Base-by-base conservation (phyloP, 2,797 vertebrate genomes). In the Benthosema pterotum region DNA sequence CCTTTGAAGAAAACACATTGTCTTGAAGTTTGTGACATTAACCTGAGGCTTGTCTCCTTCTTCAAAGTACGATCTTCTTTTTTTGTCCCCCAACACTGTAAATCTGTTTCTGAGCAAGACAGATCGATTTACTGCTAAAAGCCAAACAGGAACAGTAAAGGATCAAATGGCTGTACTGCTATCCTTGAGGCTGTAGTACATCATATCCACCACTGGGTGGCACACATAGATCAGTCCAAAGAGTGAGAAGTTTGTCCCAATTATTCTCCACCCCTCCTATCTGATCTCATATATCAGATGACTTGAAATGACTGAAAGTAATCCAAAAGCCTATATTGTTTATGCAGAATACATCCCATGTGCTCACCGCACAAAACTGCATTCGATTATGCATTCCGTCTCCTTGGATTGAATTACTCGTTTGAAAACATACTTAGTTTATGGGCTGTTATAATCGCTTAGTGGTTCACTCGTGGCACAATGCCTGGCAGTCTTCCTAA, bases 161-260 rank as follows among this genome's bases (percentile, higher is more conserved):
- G n/a, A 46, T 16, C 17, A 67, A 50, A 19, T 13, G 52, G 4
- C 42, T 5, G 47, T 5, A 2, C 48, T 6, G 0, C 45, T 1
- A 2, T 3, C 49, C n/a, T 48, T 14, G 12, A 15, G 50, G 55
- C 42, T 49, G 52, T 17, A 79, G 45, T 45, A 60, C 1, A 38
- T 57, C 42, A 38, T 57, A 60, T 1, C 60, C 42, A 81, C 83
- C 91, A 91, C 87, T 78, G 67, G 87, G 79, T 70, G 89, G 89
- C 80, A 82, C 72, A 78, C 60, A 57, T 1, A 65, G 64, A 69
- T 59, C 62, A 22, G 4, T 2, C 49, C 56, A 72, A 42, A 55
- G 14, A 51, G 9, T 14, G 46, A 7, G 14, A 46, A 3, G 15
- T 17, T 63, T 58, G 45, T 38, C 54, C 51, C 38, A 28, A 32